These are phyloP conservation scores for Antechinus flavipes DNA, from an alignment of 2,113 vertebrate species.

Conservation along the genomic window DNA sequence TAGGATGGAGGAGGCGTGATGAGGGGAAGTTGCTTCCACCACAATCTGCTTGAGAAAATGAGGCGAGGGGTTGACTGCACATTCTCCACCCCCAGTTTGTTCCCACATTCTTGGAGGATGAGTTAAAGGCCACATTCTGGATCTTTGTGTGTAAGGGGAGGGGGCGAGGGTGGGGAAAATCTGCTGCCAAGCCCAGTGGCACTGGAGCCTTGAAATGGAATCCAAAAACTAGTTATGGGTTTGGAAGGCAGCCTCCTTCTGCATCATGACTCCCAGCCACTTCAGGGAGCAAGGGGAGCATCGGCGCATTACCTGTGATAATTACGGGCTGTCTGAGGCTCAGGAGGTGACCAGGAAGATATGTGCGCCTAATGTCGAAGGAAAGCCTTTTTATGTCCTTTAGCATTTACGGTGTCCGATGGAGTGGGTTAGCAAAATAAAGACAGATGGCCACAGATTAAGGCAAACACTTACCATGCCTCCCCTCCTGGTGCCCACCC, in stretches of 20 bases:
- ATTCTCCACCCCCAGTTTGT: slow-evolving; percentile 33
- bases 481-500: slow-evolving; percentile 54
- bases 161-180: slow-evolving; percentile 39
- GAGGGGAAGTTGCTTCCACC: background rate
- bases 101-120: slow-evolving; percentile 48
- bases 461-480: slow-evolving; percentile 65
- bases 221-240: slow-evolving; percentile 43
- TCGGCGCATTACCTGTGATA: background rate
- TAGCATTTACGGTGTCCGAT: slow-evolving; percentile 70
- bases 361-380: slow-evolving; percentile 66
- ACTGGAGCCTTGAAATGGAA: slow-evolving; percentile 58
- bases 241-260: slow-evolving; percentile 48
- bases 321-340: slow-evolving; percentile 56
- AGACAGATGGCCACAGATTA: slow-evolving; percentile 77
- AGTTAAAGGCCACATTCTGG: slow-evolving; percentile 21
- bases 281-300: slow-evolving; percentile 52
- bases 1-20: background rate
- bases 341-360: slow-evolving; percentile 65
- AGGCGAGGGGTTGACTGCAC: slow-evolving; percentile 40
- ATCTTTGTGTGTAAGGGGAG: slow-evolving; percentile 56
- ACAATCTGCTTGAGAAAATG: slow-evolving; percentile 33
- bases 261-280: slow-evolving; percentile 33
- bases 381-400: slow-evolving; percentile 78
- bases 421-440: slow-evolving; percentile 80
- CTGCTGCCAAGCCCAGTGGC: slow-evolving; percentile 48